phyloP scores from a whole-genome alignment of 2,797 vertebrate species.

The Urosaurus nigricauda region DNA sequence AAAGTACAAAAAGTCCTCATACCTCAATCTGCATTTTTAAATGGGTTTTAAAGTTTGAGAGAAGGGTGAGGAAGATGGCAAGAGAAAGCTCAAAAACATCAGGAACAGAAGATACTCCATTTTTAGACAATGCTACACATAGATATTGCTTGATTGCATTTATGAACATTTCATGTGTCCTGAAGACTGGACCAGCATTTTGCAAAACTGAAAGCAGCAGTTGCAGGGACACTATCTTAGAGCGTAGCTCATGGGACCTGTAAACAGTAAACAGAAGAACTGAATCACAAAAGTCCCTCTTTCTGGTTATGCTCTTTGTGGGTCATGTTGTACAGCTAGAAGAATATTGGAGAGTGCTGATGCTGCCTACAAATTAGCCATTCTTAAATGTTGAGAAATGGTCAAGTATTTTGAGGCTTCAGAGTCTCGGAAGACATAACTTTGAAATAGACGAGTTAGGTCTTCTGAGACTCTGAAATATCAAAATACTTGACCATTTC shows the following conservation, averaged over 20 bases:
- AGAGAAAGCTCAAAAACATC: conserved; percentile 97
- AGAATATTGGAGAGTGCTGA: neutral
- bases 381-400: too few species aligned
- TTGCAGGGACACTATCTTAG: conserved; percentile 95
- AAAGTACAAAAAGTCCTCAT: conserved; percentile 46
- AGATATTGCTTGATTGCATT: conserved; percentile 98
- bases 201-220: conserved; percentile 94
- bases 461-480: neutral
- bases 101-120: conserved; percentile 96
- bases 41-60: conserved; percentile 97
- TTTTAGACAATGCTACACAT: conserved; percentile 96
- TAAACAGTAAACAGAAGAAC: conserved; percentile 40
- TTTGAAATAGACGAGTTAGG: too few species aligned
- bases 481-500: neutral
- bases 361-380: too few species aligned
- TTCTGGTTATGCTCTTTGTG: neutral
- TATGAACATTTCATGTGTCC: conserved; percentile 97
- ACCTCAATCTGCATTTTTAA: conserved; percentile 99
- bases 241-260: conserved; percentile 95
- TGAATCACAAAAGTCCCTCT: neutral
- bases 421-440: too few species aligned
- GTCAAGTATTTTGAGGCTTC: too few species aligned
- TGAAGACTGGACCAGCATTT: conserved; percentile 93
- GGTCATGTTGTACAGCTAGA: neutral
- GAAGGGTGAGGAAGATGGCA: conserved; percentile 95